phyloP scores from a whole-genome alignment of 2,888 invertebrate genomes.

The Hymenopus coronatus region DNA sequence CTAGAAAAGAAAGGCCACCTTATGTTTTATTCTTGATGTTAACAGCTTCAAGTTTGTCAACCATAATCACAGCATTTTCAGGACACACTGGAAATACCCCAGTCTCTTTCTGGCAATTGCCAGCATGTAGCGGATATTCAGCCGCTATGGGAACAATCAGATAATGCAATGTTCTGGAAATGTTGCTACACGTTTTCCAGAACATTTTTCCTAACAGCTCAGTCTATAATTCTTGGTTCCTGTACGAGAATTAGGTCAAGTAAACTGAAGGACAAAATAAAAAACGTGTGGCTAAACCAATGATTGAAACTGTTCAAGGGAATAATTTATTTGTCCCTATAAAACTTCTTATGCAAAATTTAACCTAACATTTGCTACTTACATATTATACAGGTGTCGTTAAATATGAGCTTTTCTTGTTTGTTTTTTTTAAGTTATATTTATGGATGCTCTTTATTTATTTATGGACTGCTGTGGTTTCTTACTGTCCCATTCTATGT shows the following conservation, averaged over 20 bases:
- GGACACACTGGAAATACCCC: not conserved
- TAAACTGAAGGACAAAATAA: not conserved
- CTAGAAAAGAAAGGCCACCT: not conserved
- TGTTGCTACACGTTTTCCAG: not conserved
- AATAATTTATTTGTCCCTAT: too few relatives aligned
- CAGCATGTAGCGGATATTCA: not conserved
- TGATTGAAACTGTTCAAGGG: too few relatives aligned
- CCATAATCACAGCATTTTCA: not conserved
- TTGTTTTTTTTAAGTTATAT: too few relatives aligned
- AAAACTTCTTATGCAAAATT: too few relatives aligned
- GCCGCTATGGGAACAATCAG: not conserved
- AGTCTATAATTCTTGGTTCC: not conserved
- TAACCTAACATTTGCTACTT: too few relatives aligned
- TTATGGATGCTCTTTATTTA: too few relatives aligned
- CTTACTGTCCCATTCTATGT: too few relatives aligned
- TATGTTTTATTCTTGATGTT: not conserved
- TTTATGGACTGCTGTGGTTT: too few relatives aligned
- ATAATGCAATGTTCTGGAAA: not conserved
- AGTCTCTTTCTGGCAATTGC: not conserved
- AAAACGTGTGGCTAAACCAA: not conserved
- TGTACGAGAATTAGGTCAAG: not conserved
- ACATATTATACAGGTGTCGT: too few relatives aligned
- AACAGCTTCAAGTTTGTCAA: not conserved
- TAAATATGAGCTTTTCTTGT: too few relatives aligned
- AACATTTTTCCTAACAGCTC: not conserved